Base-by-base conservation (phyloP, 1,140 invertebrate genomes). In the Dryas iulia region DNA sequence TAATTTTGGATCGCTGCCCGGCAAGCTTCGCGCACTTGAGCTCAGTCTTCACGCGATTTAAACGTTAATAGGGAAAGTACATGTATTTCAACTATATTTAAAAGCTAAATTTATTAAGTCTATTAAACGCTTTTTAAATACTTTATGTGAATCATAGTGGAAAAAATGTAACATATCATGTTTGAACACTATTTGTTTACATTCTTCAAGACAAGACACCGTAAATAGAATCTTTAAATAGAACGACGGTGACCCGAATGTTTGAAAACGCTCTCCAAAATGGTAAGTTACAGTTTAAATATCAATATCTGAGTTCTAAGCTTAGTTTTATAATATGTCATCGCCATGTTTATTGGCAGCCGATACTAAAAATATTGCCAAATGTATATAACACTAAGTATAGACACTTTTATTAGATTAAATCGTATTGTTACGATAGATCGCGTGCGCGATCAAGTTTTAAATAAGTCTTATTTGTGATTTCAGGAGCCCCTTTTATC, bases 221-320 rank as follows among this genome's bases (percentile, higher is more conserved):
- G 28, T 73, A 88, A 89, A 91, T 91, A 91, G 89, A 90, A 78
- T 89, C 85, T 89, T 87, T 86, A 85, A 84, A 82, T 91, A 89
- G 83, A 83, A 57, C 62, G 66, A 71, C 75, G 77, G 73, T 79
- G 80, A 83, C 80, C 78, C 81, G 74, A 76, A 81, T 88, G 69
- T 69, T 80, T 73, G 70, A 78, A 74, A 62, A 78, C 77, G 76
- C 83, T 72, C 54, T 68, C 30, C 69, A 70, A 70, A 69, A 83
- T 79, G 86, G 89, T 89, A 79, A 89, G 86, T 86, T 24, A 52
- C 39, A 52, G 76, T 66, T 74, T 65, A 69, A 72, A 71, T 73
- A 72, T 47, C 58, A 74, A 69, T 59, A 66, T 75, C 65, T 74
- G 74, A 47, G 18, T 66, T 83, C 69, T 79, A 59, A 71, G 63